Percentiles rank a stretch among this genome's conserved stretches.
phyloP scores from a whole-genome alignment of 1,140 invertebrate genomes.

The Cyrtorhinus lividipennis region DNA sequence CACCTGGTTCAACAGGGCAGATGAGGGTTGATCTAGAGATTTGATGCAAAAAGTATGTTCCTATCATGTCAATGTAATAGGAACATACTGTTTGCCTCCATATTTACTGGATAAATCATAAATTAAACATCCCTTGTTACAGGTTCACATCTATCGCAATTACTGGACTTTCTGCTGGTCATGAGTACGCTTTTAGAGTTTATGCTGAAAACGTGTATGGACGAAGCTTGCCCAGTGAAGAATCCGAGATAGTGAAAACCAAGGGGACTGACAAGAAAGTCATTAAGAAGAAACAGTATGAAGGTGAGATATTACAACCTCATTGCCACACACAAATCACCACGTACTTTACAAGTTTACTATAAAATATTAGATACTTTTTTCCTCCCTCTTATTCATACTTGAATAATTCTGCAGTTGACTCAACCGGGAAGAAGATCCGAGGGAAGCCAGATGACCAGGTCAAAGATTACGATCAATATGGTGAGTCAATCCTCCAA shows the following conservation, averaged over 20 bases:
- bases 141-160: conserved; percentile 83
- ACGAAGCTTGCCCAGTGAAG: conserved; percentile 77
- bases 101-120: no score
- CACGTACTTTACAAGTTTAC: neutral
- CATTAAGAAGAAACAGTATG: conserved; percentile 57
- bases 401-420: no score
- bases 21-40: no score
- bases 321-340: neutral
- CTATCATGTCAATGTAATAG: no score
- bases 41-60: no score
- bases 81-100: no score
- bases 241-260: conserved; percentile 63
- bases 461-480: conserved; percentile 91
- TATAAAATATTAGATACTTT: no score
- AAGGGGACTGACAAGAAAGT: conserved; percentile 68
- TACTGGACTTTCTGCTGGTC: conserved; percentile 67
- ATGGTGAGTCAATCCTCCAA: conserved; percentile 40
- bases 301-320: conserved; percentile 31
- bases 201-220: conserved; percentile 96
- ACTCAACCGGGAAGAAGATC: conserved; percentile 84
- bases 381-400: no score
- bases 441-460: conserved; percentile 77
- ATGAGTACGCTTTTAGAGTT: conserved; percentile 93
- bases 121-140: conserved; percentile 19
- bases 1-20: no score